A percentile compares a stretch with the other conserved stretches of the same genome.
phyloP scores from a whole-genome alignment of 2,113 vertebrate species.

The Monarcha castaneiventris region DNA sequence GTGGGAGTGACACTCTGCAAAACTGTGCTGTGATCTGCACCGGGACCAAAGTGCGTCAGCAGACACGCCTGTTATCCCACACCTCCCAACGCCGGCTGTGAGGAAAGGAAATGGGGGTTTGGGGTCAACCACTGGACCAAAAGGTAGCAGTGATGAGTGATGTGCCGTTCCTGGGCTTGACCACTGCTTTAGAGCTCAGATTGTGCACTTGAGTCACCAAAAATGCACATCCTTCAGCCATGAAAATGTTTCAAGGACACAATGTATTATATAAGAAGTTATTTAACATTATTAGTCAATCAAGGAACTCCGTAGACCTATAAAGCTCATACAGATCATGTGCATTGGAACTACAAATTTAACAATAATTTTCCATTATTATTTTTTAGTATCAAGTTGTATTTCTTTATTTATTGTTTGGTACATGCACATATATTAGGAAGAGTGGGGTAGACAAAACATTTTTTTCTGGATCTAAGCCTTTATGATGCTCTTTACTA shows the following conservation, averaged over 20 bases:
- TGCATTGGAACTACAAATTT: not conserved
- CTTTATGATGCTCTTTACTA: not conserved
- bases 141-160: not conserved
- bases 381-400: not conserved
- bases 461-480: not conserved
- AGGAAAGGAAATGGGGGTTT: conserved; percentile 4
- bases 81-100: not conserved
- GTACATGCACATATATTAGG: not conserved
- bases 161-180: not conserved
- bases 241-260: not conserved
- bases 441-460: not conserved
- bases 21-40: not conserved
- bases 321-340: not conserved
- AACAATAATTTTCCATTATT: not conserved
- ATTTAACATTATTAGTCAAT: not conserved
- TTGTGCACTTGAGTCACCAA: not conserved
- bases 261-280: not conserved
- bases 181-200: not conserved
- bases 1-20: not conserved
- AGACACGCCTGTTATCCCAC: not conserved
- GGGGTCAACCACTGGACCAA: conserved; percentile 6
- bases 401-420: not conserved
- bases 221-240: not conserved
- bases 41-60: not conserved
- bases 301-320: not conserved